Conservation (phyloP, 2,113 vertebrate species). For the Apeltes quadracus region DNA sequence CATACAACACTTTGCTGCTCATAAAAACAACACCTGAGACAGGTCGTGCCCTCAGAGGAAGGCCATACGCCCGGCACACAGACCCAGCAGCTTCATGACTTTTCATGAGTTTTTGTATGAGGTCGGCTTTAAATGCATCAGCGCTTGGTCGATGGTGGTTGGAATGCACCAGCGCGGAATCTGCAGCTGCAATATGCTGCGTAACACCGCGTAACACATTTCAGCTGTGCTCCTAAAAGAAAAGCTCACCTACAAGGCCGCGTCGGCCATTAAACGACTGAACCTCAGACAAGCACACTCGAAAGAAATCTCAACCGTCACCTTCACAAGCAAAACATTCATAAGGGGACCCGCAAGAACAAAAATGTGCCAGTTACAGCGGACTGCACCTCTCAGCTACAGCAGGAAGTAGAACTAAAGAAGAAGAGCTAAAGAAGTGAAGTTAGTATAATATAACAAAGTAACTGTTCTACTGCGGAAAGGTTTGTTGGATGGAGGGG, state of each 20-base stretch:
- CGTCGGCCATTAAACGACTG: background rate
- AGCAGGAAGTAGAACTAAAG: background rate
- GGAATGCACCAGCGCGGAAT: no score
- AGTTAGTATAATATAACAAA: background rate
- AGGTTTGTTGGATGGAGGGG: background rate
- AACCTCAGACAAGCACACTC: background rate
- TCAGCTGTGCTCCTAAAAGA: background rate
- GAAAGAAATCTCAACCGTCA: background rate
- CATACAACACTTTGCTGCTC: background rate
- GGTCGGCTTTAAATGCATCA: no score
- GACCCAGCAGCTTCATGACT: background rate
- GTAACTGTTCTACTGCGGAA: background rate
- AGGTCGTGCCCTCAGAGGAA: background rate
- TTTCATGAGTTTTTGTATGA: no score
- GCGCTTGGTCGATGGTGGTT: no score
- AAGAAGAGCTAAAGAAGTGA: background rate
- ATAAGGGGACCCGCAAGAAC: background rate
- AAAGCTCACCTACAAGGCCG: background rate
- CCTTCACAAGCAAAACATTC: background rate
- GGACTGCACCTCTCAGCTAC: background rate
- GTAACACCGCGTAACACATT: background rate
- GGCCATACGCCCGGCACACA: background rate
- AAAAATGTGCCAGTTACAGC: background rate
- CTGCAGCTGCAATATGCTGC: no score
- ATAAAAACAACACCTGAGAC: constrained; percentile 17